Evolutionary conservation across 2,888 invertebrate genomes (phyloP).

Genomic region (Machimus rusticus): DNA sequence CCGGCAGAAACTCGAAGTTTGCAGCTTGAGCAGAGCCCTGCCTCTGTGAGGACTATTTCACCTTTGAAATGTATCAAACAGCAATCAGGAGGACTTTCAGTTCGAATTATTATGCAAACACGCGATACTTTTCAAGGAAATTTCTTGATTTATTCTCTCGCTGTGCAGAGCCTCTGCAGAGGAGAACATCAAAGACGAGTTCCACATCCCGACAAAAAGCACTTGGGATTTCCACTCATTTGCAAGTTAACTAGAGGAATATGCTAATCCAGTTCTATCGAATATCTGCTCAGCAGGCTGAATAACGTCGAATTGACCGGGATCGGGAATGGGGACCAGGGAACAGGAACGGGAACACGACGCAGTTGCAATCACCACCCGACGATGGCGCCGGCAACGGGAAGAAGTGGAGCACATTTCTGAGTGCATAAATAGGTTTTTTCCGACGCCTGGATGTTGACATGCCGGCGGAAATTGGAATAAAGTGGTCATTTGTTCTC

Average conservation of each 20-base stretch:
- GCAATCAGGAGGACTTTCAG: not conserved
- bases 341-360: not conserved
- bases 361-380: not conserved
- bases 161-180: not conserved
- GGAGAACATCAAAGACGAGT: not conserved
- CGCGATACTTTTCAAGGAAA: slow-evolving; percentile 18
- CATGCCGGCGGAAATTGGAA: not conserved
- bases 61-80: slow-evolving; percentile 8
- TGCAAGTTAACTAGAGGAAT: slow-evolving; percentile 24
- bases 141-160: slow-evolving; percentile 18
- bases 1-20: not conserved
- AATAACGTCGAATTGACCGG: not conserved
- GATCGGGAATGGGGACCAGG: not conserved
- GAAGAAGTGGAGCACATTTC: not conserved
- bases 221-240: slow-evolving; percentile 27
- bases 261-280: not conserved
- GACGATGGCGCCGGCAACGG: not conserved
- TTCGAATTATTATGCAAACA: slow-evolving; percentile 23
- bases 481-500: not conserved
- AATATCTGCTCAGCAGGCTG: slow-evolving; percentile 8
- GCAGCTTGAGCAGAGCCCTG: not conserved
- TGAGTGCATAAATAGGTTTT: not conserved
- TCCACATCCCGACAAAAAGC: not conserved
- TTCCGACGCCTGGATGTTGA: not conserved
- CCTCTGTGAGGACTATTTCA: not conserved